Base-by-base conservation (phyloP, 92 coral and sea anemone species). In the Paramuricea clavata region DNA sequence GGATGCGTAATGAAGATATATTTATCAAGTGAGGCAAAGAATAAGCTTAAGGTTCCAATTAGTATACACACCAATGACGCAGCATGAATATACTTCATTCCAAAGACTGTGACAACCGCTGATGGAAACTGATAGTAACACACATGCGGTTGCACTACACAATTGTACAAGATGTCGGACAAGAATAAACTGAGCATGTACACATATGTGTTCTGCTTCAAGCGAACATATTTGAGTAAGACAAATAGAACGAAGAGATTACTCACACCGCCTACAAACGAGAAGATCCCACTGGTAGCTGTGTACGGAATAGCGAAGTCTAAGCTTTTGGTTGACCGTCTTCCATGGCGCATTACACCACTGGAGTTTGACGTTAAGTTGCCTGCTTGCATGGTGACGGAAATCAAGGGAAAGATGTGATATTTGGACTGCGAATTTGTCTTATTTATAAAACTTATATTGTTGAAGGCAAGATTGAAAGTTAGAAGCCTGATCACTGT, bases 161-260 rank as follows among this genome's bases (percentile, higher is more conserved):
- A 67, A 21, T 79, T 79, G 69, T 59, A 61, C 12, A 79, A 17
- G 39, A 79, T 36, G 36, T 79, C 84, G 28, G 84, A 79, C 57
- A 79, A 39, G 56, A 64, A 79, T 13, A 79, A 23, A 61, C 84
- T 79, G 16, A 79, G 33, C 49, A 79, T 79, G 57, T 79, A 79
- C 5, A 35, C 10, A 10, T 59, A 9, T 12, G 32, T 59, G 73
- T 79, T 79, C 21, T 79, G 28, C 41, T 59, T 59, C 57, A 59
- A 30, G 9, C 57, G 19, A 21, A 49, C 67, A 60, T 60, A 79
- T 79, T 61, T 59, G 49, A 60, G 0, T 0, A 59, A 35, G n/a
- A 79, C 21, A 31, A 60, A 26, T 17, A 79, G 35, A 22, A 79
- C 84, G 22, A 79, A 35, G 15, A 79, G 57, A 43, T 79, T 79